Conservation (phyloP, 2,797 vertebrate species). For the Phalanger gymnotis region DNA sequence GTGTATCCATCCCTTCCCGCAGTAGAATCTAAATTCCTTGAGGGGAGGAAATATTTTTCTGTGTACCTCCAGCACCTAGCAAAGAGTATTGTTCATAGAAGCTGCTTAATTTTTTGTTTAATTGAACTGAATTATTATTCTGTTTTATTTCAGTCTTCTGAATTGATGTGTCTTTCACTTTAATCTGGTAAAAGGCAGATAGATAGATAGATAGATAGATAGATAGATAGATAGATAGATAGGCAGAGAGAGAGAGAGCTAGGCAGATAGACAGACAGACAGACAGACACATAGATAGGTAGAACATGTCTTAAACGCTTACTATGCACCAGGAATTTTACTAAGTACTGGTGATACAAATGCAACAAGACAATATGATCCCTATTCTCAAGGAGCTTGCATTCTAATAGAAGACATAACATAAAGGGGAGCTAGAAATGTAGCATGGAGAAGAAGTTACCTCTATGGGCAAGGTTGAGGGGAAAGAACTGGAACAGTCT, state of each 20-base stretch:
- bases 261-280: no score
- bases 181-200: not conserved
- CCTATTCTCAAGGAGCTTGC: not conserved
- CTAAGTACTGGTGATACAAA: not conserved
- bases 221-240: not conserved
- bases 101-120: not conserved
- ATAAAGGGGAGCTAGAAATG: not conserved
- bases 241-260: not conserved
- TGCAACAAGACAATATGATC: not conserved
- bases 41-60: not conserved
- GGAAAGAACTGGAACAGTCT: not conserved
- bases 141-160: not conserved
- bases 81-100: not conserved
- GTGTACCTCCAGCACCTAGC: not conserved
- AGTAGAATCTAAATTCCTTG: not conserved
- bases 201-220: no score
- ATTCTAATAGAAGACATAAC: not conserved
- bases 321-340: not conserved
- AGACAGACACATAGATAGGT: not conserved
- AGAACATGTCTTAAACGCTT: not conserved
- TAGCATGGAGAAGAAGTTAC: not conserved
- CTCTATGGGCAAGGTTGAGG: not conserved
- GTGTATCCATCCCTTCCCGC: not conserved
- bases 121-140: not conserved
- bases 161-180: not conserved